Evolutionary conservation across 2,113 vertebrate species (phyloP).

Genomic region (Coptodon rendalli): DNA sequence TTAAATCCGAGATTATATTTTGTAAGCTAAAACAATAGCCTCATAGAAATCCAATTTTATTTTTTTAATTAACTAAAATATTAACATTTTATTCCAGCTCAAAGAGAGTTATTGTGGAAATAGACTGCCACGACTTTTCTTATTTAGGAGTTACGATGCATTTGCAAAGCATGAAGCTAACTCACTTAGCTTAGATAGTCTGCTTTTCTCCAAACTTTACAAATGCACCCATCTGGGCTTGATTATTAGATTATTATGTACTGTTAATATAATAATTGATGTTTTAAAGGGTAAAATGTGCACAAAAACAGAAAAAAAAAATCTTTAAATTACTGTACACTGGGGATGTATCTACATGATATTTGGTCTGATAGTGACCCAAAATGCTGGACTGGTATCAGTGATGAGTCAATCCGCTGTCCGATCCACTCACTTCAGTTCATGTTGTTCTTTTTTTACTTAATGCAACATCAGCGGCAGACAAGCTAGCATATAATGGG

Average conservation of each 20-base stretch:
- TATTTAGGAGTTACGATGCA: neutral
- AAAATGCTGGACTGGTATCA: neutral
- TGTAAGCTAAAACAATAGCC: neutral
- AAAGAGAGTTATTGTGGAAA: neutral
- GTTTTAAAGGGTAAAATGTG: neutral
- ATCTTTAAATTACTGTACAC: neutral
- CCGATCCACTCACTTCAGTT: neutral
- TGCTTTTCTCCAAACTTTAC: neutral
- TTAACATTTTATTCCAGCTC: neutral
- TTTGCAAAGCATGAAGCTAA: neutral
- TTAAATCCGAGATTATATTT: neutral
- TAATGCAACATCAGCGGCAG: neutral
- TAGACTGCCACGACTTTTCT: neutral
- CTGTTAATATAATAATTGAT: neutral
- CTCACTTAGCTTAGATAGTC: neutral
- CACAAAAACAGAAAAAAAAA: neutral
- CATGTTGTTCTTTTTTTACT: neutral
- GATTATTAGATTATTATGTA: neutral
- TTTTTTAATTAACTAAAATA: neutral
- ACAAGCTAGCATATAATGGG: neutral
- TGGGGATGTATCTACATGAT: neutral
- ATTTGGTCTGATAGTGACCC: neutral
- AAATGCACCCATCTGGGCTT: neutral
- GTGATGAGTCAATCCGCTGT: neutral
- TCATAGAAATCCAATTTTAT: neutral